A percentile compares a stretch with the other conserved stretches of the same genome.
These are phyloP conservation scores for Rissa tridactyla DNA, from an alignment of 2,113 vertebrate species.

Conservation along the genomic window DNA sequence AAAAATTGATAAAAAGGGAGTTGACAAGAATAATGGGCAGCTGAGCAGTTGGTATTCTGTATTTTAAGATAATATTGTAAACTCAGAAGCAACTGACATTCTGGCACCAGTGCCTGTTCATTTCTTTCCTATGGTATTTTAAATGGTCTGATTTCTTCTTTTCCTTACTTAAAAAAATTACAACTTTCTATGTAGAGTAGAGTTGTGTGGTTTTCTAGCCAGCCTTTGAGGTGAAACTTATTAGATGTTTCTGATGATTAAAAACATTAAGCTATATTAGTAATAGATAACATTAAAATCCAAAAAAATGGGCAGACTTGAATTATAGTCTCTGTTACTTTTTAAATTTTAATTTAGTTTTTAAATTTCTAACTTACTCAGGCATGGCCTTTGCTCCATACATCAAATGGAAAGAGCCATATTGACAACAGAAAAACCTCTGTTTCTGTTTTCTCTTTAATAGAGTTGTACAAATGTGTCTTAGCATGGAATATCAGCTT, in stretches of 20 bases:
- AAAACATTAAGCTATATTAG: background rate
- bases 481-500: background rate
- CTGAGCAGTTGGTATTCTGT: background rate
- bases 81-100: background rate
- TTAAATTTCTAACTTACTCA: background rate
- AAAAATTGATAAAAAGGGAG: fast-evolving
- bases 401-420: background rate
- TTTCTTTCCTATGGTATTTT: background rate
- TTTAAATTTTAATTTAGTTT: background rate
- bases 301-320: background rate
- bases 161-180: background rate
- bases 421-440: background rate
- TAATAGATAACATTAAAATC: background rate
- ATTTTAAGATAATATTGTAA: background rate
- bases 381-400: background rate
- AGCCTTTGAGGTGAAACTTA: background rate
- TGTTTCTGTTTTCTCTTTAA: background rate
- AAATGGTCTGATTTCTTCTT: background rate
- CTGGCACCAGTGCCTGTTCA: background rate
- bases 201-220: background rate
- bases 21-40: background rate
- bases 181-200: background rate
- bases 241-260: background rate
- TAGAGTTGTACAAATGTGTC: background rate
- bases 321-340: background rate